These are phyloP conservation scores for Phenganax stokvisi DNA, from an alignment of 92 coral and sea anemone genomes.

Conservation along the genomic window DNA sequence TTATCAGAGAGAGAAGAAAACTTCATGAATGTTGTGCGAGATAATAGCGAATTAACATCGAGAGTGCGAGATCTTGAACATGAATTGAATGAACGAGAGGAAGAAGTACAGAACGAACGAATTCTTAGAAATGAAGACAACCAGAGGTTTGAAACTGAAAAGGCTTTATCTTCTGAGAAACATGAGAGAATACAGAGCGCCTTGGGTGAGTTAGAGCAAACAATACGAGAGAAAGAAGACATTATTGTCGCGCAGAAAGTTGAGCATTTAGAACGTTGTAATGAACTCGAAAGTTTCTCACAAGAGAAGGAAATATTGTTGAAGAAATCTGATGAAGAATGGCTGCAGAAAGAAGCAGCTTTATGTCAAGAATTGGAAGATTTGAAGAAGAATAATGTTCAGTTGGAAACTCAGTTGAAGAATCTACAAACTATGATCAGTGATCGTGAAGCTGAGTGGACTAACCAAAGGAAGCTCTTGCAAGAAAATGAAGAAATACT, in stretches of 20 bases:
- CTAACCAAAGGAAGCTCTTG: background rate
- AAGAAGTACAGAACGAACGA: slow-evolving; percentile 29
- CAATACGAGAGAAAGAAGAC: slow-evolving; percentile 31
- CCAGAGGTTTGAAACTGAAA: slow-evolving; percentile 3
- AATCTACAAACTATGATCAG: slow-evolving; percentile 2
- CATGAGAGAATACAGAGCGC: background rate
- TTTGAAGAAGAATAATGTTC: slow-evolving; percentile 18
- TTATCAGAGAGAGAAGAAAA: slow-evolving; percentile 12
- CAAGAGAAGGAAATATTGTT: slow-evolving; percentile 18
- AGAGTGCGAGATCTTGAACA: background rate
- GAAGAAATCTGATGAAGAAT: slow-evolving; percentile 11
- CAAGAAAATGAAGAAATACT: slow-evolving; percentile 1
- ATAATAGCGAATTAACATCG: background rate
- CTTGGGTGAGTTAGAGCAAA: slow-evolving; percentile 32
- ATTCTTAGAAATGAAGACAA: slow-evolving; percentile 2
- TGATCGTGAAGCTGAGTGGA: slow-evolving; percentile 24
- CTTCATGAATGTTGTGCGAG: background rate
- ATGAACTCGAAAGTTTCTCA: slow-evolving; percentile 9
- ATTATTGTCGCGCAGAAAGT: slow-evolving; percentile 14
- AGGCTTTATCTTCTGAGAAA: background rate
- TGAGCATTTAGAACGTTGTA: slow-evolving; percentile 22
- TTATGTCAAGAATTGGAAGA: background rate
- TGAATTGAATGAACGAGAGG: background rate
- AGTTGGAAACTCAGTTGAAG: slow-evolving; percentile 15
- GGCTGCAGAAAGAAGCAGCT: slow-evolving; percentile 21